These are phyloP conservation scores for Molossus alvarezi DNA, from an alignment of 2,797 vertebrate genomes.

Conservation along the genomic window DNA sequence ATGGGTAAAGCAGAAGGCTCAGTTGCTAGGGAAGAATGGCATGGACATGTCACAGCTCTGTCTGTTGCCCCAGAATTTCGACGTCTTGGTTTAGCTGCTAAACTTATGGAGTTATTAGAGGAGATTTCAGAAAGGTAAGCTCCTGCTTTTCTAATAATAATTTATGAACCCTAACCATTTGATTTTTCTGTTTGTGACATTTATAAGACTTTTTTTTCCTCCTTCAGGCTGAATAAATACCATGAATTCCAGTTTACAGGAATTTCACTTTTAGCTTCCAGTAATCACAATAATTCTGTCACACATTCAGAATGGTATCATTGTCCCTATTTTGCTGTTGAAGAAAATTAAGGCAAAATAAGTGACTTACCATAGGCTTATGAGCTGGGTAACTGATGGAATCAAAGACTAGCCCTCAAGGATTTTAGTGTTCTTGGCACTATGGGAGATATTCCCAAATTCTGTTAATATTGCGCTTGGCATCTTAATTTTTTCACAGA, in stretches of 20 bases:
- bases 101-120: conserved; percentile 97
- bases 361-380: background rate
- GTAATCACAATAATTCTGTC: background rate
- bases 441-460: background rate
- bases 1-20: conserved; percentile 99
- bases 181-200: conserved; percentile 19
- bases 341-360: background rate
- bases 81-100: conserved; percentile 96
- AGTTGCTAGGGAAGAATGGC: conserved; percentile 97
- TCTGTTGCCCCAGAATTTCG: conserved; percentile 98
- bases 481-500: background rate
- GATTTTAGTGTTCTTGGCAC: background rate
- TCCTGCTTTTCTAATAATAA: conserved; percentile 18
- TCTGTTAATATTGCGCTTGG: background rate
- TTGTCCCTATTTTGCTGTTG: background rate
- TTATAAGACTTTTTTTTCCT: background rate
- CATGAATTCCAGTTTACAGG: background rate
- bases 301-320: background rate
- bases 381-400: background rate
- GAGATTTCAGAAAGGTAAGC: conserved; percentile 97
- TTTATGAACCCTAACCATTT: background rate
- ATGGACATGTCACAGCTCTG: conserved; percentile 97
- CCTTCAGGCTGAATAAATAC: background rate
- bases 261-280: conserved; percentile 54
- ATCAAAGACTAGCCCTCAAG: background rate